Percentiles rank a stretch among this genome's conserved stretches.
Evolutionary conservation across 2,888 invertebrate genomes (phyloP).

Genomic region (Lepeophtheirus nordmannii): DNA sequence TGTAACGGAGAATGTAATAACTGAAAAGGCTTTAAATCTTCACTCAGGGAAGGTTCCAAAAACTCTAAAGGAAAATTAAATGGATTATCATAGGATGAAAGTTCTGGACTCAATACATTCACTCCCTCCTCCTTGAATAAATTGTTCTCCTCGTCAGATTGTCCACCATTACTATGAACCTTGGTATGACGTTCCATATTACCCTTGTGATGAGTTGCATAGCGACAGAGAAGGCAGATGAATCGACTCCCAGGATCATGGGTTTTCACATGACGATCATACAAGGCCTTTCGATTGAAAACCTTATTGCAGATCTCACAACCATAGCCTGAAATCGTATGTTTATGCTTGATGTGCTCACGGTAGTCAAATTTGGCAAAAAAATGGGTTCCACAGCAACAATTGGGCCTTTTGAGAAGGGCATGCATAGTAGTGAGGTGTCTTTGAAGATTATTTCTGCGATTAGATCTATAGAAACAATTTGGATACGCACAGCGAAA

Average conservation of each 20-base stretch:
- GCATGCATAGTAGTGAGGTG: conserved; percentile 2
- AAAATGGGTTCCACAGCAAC: background rate
- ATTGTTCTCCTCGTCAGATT: too few relatives aligned
- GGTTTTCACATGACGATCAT: background rate
- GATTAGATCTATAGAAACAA: background rate
- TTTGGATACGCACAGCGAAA: background rate
- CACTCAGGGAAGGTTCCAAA: too few relatives aligned
- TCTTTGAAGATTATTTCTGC: background rate
- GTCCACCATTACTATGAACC: background rate
- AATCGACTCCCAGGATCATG: conserved; percentile 11
- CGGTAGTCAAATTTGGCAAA: background rate
- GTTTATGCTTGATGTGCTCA: background rate
- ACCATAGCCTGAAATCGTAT: background rate
- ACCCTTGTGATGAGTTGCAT: conserved; percentile 16
- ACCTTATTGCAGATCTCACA: background rate
- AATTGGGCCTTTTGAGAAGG: background rate
- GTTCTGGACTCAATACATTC: too few relatives aligned
- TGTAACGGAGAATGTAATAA: too few relatives aligned
- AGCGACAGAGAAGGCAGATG: background rate
- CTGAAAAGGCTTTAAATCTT: too few relatives aligned
- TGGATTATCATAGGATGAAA: too few relatives aligned
- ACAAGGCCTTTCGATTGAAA: background rate
- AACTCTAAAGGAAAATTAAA: too few relatives aligned
- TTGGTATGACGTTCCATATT: background rate
- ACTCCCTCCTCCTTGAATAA: too few relatives aligned